Evolutionary conservation across 2,888 invertebrate species (phyloP), one percentile per base, ranked within the genome.

Genomic region (Amorpha juglandis): DNA sequence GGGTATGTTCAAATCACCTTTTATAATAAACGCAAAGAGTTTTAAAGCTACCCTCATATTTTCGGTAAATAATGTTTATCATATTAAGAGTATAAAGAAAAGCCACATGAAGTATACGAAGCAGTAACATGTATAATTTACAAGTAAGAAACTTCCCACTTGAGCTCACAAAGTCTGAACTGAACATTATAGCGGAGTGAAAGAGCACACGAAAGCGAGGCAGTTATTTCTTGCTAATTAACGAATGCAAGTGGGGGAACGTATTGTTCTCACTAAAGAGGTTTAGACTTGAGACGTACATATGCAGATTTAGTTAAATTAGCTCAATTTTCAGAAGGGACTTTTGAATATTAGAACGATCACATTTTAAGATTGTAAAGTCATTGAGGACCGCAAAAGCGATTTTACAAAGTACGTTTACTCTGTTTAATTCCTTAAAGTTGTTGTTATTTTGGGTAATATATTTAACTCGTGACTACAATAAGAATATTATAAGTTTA

Each of bases 191-290:
- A 63, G 38, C 55, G 50, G 62, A 71, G 69, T 67, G 64, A n/a
- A n/a, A n/a, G n/a, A 47, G 68, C 67, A 66, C 50, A 62, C 48
- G 63, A 21, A 45, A 66, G 33, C 35, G 64, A 69, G 64, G 63
- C 71, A 71, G 73, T 74, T 74, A 78, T 77, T 76, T 74, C 76
- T 73, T 76, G 73, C 69, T 79, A 79, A 78, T 78, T 79, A 81
- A 78, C 75, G 69, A 75, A 74, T 72, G 71, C 74, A 73, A 58
- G 67, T 62, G 47, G 53, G 62, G 48, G 58, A 65, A 67, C 65
- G 67, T 69, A 70, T 76, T 75, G 71, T 71, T 71, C 68, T 62
- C 64, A 16, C 63, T 62, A 62, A 52, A 70, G 63, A 67, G 67
- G 65, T 68, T 71, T 71, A 71, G 64, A 68, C 62, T 67, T 66